Evolutionary conservation across 1,140 invertebrate genomes (phyloP).

Genomic region (Neodiprion pinetum): DNA sequence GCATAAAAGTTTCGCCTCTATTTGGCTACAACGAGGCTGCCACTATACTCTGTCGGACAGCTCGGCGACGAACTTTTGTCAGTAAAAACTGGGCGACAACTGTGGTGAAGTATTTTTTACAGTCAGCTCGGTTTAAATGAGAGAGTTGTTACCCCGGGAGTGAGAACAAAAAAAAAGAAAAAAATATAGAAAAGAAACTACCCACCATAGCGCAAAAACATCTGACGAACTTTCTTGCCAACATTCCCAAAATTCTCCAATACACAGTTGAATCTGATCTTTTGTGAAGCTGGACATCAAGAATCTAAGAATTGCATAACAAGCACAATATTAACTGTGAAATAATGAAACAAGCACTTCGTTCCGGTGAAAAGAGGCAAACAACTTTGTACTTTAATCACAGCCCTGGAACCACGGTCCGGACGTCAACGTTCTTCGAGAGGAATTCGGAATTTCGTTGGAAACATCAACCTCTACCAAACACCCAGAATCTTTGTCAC

Average conservation of each 20-base stretch:
- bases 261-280: not conserved
- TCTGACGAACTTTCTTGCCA: not conserved
- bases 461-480: not conserved
- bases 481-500: not conserved
- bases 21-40: not conserved
- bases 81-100: not conserved
- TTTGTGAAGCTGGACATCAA: not conserved
- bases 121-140: not conserved
- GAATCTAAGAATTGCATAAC: no score
- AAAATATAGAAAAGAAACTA: not conserved
- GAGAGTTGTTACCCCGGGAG: not conserved
- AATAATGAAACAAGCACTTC: no score
- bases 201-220: not conserved
- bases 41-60: no score
- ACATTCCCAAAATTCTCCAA: not conserved
- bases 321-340: no score
- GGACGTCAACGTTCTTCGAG: not conserved
- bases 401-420: not conserved
- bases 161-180: not conserved
- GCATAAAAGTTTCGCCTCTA: not conserved
- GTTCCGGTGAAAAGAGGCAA: not conserved
- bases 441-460: not conserved
- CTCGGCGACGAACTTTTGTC: not conserved
- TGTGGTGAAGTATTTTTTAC: not conserved
- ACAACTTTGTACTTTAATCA: not conserved